These are phyloP conservation scores for Scrobipalpa atriplicella DNA, from an alignment of 2,888 invertebrate genomes.

Conservation along the genomic window DNA sequence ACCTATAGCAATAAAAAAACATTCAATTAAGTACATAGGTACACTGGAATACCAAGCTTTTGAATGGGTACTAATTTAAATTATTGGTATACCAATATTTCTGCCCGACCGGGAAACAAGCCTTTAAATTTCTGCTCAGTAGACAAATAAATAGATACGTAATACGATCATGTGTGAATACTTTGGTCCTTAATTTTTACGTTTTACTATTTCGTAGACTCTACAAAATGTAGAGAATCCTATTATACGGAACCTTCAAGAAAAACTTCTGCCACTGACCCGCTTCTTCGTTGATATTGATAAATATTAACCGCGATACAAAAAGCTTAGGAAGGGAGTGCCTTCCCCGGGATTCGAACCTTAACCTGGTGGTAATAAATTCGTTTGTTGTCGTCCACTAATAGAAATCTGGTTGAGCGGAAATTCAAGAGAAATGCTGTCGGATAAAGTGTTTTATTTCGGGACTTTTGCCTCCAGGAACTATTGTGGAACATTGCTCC, in stretches of 20 bases:
- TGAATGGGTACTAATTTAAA: no score
- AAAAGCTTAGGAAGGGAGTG: conserved; percentile 6
- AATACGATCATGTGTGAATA: no score
- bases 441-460: conserved; percentile 5
- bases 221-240: no score
- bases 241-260: neutral
- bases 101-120: no score
- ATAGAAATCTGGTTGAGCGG: conserved; percentile 28
- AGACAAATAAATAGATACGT: no score
- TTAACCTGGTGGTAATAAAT: conserved; percentile 28
- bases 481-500: neutral
- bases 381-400: conserved; percentile 26
- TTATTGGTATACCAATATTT: no score
- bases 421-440: conserved; percentile 10
- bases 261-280: neutral
- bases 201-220: no score
- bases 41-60: no score
- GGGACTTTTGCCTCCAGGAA: neutral
- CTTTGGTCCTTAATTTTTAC: no score
- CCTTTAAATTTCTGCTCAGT: no score
- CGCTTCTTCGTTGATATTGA: conserved; percentile 2
- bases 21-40: no score
- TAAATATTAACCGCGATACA: conserved; percentile 25
- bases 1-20: no score
- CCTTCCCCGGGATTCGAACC: conserved; percentile 22